These are phyloP conservation scores for Macrotis lagotis DNA, from an alignment of 2,113 vertebrate genomes.

Conservation along the genomic window DNA sequence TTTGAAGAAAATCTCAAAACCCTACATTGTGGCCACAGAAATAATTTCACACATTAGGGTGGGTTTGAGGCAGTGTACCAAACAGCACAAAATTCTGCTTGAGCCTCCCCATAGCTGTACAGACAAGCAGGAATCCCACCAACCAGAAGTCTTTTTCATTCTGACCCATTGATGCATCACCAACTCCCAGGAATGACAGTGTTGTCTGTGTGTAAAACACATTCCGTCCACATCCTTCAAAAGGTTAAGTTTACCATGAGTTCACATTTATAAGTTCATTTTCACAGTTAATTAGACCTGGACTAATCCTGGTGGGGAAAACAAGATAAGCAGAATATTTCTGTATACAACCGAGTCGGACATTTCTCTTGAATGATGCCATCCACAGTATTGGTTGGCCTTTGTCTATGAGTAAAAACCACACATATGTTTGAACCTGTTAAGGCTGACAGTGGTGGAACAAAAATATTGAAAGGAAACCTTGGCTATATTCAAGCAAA, in stretches of 20 bases:
- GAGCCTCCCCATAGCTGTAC: not conserved
- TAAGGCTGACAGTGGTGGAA: slow-evolving; percentile 13
- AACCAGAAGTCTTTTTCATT: not conserved
- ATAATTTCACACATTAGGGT: not conserved
- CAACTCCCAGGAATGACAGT: slow-evolving; percentile 66
- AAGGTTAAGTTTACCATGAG: slow-evolving; percentile 75
- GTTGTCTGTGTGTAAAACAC: slow-evolving; percentile 62
- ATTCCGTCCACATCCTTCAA: slow-evolving; percentile 76
- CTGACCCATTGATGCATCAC: slow-evolving; percentile 63
- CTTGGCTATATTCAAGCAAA: not conserved
- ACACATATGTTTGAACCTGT: not conserved
- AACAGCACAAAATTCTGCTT: not conserved
- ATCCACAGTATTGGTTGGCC: not conserved
- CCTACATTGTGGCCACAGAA: not conserved
- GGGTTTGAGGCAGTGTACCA: not conserved
- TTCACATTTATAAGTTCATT: slow-evolving; percentile 86
- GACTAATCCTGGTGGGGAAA: slow-evolving; percentile 70
- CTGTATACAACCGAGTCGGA: slow-evolving; percentile 28
- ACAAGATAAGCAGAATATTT: slow-evolving; percentile 52
- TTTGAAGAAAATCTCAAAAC: slow-evolving; percentile 47
- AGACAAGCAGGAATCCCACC: not conserved
- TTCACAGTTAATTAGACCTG: slow-evolving; percentile 83
- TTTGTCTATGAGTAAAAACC: not conserved
- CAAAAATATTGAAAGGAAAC: not conserved
- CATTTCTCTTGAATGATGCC: not conserved